Percentiles rank a stretch among this genome's conserved stretches.
Evolutionary conservation across 2,113 vertebrate species (phyloP).

Genomic region (Daubentonia madagascariensis): DNA sequence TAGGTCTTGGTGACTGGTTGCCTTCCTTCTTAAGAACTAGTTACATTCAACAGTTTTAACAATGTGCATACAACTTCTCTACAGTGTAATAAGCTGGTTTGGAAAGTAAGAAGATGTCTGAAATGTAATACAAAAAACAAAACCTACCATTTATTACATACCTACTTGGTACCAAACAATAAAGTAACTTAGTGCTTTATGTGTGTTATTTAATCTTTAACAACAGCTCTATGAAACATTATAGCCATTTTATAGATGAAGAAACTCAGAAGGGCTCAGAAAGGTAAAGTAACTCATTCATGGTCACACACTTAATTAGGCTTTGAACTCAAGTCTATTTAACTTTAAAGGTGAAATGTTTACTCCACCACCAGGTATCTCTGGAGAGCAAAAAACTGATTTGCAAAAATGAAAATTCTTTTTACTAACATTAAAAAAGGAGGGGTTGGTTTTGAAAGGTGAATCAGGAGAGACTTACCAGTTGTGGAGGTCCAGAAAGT

Average conservation of each 20-base stretch:
- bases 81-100: not conserved
- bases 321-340: not conserved
- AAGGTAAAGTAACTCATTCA: not conserved
- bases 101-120: not conserved
- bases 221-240: not conserved
- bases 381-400: not conserved
- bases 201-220: not conserved
- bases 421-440: not conserved
- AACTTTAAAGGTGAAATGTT: not conserved
- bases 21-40: not conserved
- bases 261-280: not conserved
- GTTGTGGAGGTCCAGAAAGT: conserved; percentile 93
- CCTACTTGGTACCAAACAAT: not conserved
- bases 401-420: not conserved
- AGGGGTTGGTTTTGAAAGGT: not conserved
- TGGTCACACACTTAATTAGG: not conserved
- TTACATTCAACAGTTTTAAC: not conserved
- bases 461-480: conserved; percentile 86
- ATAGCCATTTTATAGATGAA: not conserved
- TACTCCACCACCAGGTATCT: not conserved
- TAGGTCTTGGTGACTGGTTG: not conserved
- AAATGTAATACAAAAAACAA: not conserved
- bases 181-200: not conserved
- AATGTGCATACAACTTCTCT: not conserved
- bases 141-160: not conserved